Evolutionary conservation across 2,797 vertebrate genomes (phyloP), one percentile per base, ranked within the genome.

Genomic region (Rhinatrema bivittatum): DNA sequence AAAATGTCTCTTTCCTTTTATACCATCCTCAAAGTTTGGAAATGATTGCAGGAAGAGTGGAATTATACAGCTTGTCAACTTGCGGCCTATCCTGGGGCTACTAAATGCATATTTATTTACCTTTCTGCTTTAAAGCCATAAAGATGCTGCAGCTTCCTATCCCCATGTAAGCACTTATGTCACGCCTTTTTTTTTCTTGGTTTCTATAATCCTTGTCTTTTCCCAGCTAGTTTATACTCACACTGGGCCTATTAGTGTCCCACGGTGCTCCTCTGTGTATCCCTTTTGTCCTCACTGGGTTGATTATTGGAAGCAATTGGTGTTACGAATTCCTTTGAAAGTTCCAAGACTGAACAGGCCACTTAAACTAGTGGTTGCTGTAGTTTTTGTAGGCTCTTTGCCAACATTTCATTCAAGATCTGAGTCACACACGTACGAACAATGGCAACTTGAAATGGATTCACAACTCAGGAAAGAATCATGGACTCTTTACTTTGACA

Each of bases 401-500:
- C 38, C 39, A 56, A 36, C 9, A 14, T 37, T 51, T 35, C 3
- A 2, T 16, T 19, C 32, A 40, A 9, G 20, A 37, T 33, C 13
- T 31, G 1, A 47, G 54, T 47, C 32, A 38, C 25, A 44, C 17
- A 23, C 22, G 36, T 1, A 39, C 10, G 21, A 32, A n/a, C n/a
- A n/a, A n/a, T 23, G 9, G 30, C 39, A 10, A 6, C 21, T 7
- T 30, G 23, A 27, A 29, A 40, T 21, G 45, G 32, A 46, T 13
- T 43, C 43, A 38, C 10, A 29, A 23, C 16, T 23, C 32, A 14
- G 12, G 10, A 13, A 12, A 29, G 32, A 52, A 32, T 42, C 56
- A 52, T 25, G 18, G 22, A 32, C 16, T 42, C 42, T 61, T 51
- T 40, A 29, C 24, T 32, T 32, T 20, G 36, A 35, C 25, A 35